A percentile compares a stretch with the other conserved stretches of the same genome.
These are phyloP conservation scores for Ephialtes manifestator DNA, from an alignment of 2,888 invertebrate species.

Conservation along the genomic window DNA sequence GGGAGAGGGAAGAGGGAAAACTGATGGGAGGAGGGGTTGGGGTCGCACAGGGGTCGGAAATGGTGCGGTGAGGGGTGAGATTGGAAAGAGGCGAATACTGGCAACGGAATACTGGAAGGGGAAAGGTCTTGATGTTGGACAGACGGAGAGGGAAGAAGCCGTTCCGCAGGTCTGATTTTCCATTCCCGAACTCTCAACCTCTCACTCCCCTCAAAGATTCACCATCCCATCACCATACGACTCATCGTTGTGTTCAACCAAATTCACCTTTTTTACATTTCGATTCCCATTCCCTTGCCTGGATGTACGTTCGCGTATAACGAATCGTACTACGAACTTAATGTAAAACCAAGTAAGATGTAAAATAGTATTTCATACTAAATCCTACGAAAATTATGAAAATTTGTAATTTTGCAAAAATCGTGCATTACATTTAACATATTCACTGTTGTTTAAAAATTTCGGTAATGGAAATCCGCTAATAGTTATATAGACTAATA, in stretches of 20 bases:
- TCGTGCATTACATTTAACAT: too few relatives aligned
- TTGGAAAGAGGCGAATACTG: conserved; percentile 12
- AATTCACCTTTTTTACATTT: background rate
- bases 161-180: conserved; percentile 65
- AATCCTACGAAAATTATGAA: too few relatives aligned
- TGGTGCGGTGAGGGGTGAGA: conserved; percentile 27
- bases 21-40: conserved; percentile 19
- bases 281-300: background rate
- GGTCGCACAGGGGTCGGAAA: background rate
- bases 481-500: too few relatives aligned
- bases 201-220: conserved; percentile 15
- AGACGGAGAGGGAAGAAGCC: conserved; percentile 53
- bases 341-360: too few relatives aligned
- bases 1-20: conserved; percentile 20
- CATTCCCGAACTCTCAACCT: conserved; percentile 58
- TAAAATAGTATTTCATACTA: too few relatives aligned
- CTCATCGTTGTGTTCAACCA: background rate
- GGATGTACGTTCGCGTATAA: too few relatives aligned
- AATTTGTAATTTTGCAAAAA: too few relatives aligned
- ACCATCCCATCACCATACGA: conserved; percentile 15
- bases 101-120: background rate
- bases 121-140: conserved; percentile 48
- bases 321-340: too few relatives aligned
- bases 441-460: too few relatives aligned
- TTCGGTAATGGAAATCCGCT: too few relatives aligned